A percentile compares a stretch with the other conserved stretches of the same genome.
Evolutionary conservation across 2,113 vertebrate species (phyloP).

Genomic region (Ictalurus punctatus): DNA sequence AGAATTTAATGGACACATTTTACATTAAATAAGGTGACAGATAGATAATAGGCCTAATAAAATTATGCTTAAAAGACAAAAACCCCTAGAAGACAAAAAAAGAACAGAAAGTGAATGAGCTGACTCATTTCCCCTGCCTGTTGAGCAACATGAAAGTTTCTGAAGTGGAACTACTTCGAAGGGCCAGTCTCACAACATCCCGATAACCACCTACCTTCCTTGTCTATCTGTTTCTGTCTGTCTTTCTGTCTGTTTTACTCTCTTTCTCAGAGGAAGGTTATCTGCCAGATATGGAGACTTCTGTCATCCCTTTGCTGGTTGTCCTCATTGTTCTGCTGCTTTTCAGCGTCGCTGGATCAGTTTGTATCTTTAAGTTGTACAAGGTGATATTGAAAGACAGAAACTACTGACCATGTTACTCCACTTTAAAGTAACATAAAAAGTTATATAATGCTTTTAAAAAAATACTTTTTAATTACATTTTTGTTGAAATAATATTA

Average conservation of each 20-base stretch:
- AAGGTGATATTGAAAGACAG: slow-evolving; percentile 58
- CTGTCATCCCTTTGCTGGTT: slow-evolving; percentile 17
- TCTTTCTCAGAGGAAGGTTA: slow-evolving; percentile 63
- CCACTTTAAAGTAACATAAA: background rate
- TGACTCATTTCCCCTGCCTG: background rate
- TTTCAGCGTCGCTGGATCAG: slow-evolving; percentile 64
- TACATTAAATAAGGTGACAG: background rate
- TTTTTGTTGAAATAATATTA: background rate
- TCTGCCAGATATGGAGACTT: background rate
- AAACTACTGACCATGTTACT: background rate
- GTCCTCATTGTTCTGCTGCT: slow-evolving; percentile 60
- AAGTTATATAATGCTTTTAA: background rate
- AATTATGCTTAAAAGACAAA: background rate
- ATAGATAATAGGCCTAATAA: background rate
- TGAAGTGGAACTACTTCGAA: background rate
- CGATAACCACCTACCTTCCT: background rate
- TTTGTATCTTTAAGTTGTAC: slow-evolving; percentile 64
- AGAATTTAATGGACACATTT: background rate
- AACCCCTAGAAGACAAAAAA: too few relatives aligned
- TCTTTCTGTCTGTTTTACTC: background rate
- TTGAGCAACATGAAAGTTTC: slow-evolving; percentile 7
- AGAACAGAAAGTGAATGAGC: slow-evolving; percentile 1
- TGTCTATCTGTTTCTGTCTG: background rate
- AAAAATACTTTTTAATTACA: background rate
- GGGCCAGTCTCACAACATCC: background rate